phyloP scores from a whole-genome alignment of 2,113 vertebrate species.

The Anarrhichthys ocellatus region DNA sequence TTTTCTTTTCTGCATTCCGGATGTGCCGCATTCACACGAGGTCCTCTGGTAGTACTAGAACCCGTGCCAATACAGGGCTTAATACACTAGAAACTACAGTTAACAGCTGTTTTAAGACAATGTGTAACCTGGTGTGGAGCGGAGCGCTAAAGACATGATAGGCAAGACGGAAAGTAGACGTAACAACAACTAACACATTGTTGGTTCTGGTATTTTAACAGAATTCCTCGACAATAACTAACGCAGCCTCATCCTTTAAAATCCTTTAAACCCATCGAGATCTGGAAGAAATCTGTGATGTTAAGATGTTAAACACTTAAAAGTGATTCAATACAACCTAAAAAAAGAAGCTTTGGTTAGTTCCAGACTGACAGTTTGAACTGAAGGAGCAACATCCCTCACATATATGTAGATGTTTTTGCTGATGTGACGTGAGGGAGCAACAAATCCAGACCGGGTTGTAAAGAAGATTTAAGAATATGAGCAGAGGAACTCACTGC shows the following conservation, averaged over 20 bases:
- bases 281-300: not conserved
- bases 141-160: not conserved
- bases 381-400: not conserved
- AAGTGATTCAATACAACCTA: not conserved
- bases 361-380: not conserved
- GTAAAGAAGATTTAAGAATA: slow-evolving; percentile 5
- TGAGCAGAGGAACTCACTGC: not conserved
- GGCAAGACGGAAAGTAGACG: not conserved
- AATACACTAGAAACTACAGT: not conserved
- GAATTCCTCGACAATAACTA: not conserved
- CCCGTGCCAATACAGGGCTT: too few relatives aligned
- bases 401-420: not conserved
- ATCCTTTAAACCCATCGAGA: not conserved
- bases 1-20: too few relatives aligned
- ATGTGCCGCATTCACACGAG: not conserved
- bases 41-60: too few relatives aligned
- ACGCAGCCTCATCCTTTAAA: not conserved
- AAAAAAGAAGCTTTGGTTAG: not conserved
- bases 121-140: not conserved
- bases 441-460: slow-evolving; percentile 6
- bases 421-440: not conserved
- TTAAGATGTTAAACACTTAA: not conserved
- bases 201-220: not conserved
- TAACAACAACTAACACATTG: not conserved
- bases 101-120: not conserved